Evolutionary conservation across 2,888 invertebrate species (phyloP).

Genomic region (Drosophila recens): DNA sequence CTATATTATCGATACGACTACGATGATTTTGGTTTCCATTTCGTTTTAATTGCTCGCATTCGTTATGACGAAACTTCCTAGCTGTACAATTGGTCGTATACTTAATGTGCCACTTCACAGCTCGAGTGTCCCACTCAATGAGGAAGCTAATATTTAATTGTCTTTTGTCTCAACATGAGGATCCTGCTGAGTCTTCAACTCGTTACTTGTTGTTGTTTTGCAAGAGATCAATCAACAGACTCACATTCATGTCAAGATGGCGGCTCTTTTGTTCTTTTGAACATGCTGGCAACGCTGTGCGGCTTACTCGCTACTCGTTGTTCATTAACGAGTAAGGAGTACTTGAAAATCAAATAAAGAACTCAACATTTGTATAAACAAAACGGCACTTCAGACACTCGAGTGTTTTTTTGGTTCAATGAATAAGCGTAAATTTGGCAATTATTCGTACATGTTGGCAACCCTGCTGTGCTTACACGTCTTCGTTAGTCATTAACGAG

Average conservation of each 20-base stretch:
- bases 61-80: slow-evolving; percentile 8
- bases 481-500: not conserved
- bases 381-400: slow-evolving; percentile 1
- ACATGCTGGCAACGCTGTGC: not conserved
- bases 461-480: slow-evolving; percentile 2
- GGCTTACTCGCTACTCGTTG: not conserved
- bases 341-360: not conserved
- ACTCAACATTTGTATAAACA: slow-evolving; percentile 2
- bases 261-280: not conserved
- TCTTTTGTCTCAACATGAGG: not conserved
- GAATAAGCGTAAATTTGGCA: slow-evolving; percentile 2
- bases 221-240: not conserved
- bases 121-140: slow-evolving; percentile 34
- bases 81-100: slow-evolving; percentile 9
- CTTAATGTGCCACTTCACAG: slow-evolving; percentile 23
- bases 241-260: not conserved
- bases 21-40: slow-evolving; percentile 22
- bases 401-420: not conserved
- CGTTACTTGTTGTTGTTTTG: not conserved
- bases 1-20: not conserved
- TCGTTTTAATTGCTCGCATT: slow-evolving; percentile 9
- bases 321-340: not conserved
- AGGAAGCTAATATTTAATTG: slow-evolving; percentile 11
- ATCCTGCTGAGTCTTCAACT: slow-evolving; percentile 6
- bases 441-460: slow-evolving; percentile 13